These are phyloP conservation scores for Nerophis lumbriciformis DNA, from an alignment of 2,113 vertebrate genomes.

Conservation along the genomic window DNA sequence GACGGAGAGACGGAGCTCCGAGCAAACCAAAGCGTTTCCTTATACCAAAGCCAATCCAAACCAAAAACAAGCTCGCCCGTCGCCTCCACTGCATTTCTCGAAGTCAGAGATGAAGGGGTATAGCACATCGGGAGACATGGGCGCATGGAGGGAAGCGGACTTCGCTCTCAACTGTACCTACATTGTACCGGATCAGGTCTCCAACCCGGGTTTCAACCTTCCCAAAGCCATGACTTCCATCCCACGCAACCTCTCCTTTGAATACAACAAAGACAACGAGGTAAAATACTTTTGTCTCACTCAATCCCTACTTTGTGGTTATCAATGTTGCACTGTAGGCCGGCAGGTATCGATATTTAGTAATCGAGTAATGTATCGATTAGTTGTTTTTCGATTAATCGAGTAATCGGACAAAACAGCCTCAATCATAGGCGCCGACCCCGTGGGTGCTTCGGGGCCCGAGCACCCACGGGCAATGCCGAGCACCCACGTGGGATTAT, in stretches of 20 bases:
- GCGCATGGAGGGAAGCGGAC: constrained; percentile 65
- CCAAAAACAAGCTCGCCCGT: constrained; percentile 16
- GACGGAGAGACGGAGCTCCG: constrained; percentile 7
- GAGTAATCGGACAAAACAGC: too few species aligned
- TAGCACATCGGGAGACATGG: constrained; percentile 49
- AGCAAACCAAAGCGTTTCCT: constrained; percentile 42
- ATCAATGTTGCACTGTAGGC: neutral
- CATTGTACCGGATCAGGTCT: constrained; percentile 69
- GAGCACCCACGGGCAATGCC: too few species aligned
- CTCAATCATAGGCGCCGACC: too few species aligned
- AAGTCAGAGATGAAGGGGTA: constrained; percentile 61
- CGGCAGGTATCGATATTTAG: too few species aligned
- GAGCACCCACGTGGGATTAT: too few species aligned
- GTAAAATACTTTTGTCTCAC: constrained; percentile 32
- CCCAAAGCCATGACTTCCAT: constrained; percentile 72
- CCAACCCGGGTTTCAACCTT: constrained; percentile 56
- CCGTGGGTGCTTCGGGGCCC: too few species aligned
- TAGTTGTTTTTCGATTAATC: too few species aligned
- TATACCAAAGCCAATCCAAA: constrained; percentile 52
- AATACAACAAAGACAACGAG: constrained; percentile 61
- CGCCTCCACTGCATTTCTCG: neutral
- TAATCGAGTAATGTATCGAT: too few species aligned
- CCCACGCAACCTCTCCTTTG: constrained; percentile 69
- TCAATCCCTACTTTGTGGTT: neutral
- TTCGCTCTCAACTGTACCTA: constrained; percentile 72